phyloP scores from a whole-genome alignment of 2,113 vertebrate species.

The Perca schrenkii region DNA sequence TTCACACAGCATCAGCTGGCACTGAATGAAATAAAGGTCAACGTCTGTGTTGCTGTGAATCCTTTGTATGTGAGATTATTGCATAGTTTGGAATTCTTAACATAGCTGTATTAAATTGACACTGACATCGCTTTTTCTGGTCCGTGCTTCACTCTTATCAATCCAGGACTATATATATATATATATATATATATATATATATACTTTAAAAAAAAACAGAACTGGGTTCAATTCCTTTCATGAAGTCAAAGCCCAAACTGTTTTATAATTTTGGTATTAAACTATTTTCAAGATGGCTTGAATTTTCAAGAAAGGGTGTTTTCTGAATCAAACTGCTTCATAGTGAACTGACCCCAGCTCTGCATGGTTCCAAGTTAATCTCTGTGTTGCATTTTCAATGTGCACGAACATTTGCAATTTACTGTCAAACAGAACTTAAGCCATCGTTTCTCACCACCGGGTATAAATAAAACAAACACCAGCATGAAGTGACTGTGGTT shows the following conservation, averaged over 20 bases:
- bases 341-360: constrained; percentile 44
- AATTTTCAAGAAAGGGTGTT: constrained; percentile 16
- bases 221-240: constrained; percentile 49
- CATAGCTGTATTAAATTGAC: constrained; percentile 81
- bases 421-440: constrained; percentile 41
- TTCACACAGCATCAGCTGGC: constrained; percentile 75
- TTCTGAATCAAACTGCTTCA: background rate
- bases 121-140: constrained; percentile 67
- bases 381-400: constrained; percentile 53
- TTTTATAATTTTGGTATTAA: background rate
- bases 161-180: constrained; percentile 30
- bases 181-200: constrained; percentile 12
- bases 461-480: constrained; percentile 58
- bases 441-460: constrained; percentile 32
- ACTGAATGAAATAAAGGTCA: constrained; percentile 71
- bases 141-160: constrained; percentile 53
- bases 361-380: constrained; percentile 30
- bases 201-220: background rate
- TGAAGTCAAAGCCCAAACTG: constrained; percentile 11
- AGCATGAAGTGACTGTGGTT: constrained; percentile 52
- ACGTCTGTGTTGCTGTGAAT: constrained; percentile 79
- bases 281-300: background rate
- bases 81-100: constrained; percentile 88
- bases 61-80: constrained; percentile 82
- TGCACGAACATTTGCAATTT: constrained; percentile 68